Conservation (phyloP, 2,113 vertebrate genomes). For the Onychostruthus taczanowskii region DNA sequence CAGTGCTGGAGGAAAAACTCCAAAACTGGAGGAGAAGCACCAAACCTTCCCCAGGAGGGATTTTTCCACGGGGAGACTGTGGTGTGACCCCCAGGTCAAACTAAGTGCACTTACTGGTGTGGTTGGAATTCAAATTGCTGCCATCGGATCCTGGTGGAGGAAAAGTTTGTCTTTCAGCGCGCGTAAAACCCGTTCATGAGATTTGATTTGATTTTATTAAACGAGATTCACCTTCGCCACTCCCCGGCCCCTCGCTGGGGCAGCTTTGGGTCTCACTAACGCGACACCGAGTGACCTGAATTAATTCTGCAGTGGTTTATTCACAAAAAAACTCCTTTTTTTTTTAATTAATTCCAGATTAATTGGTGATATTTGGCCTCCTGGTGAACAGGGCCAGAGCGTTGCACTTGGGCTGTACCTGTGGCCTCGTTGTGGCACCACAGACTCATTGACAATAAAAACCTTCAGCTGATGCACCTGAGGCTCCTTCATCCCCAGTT, state of each 20-base stretch:
- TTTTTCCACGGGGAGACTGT: neutral
- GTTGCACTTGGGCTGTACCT: neutral
- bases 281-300: neutral
- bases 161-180: neutral
- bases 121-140: neutral
- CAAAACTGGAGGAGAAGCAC: neutral
- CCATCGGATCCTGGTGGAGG: neutral
- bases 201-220: neutral
- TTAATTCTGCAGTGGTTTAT: neutral
- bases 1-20: neutral
- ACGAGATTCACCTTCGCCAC: neutral
- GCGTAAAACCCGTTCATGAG: neutral
- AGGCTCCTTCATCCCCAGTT: neutral
- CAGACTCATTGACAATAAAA: slow-evolving; percentile 31
- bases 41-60: neutral
- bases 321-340: neutral
- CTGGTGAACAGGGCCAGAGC: neutral
- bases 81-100: neutral
- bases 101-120: slow-evolving; percentile 10
- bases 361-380: neutral
- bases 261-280: neutral
- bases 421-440: neutral
- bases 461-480: neutral
- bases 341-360: neutral
- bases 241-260: neutral